Conservation (phyloP, 2,113 vertebrate species). For the Pardalotus punctatus region DNA sequence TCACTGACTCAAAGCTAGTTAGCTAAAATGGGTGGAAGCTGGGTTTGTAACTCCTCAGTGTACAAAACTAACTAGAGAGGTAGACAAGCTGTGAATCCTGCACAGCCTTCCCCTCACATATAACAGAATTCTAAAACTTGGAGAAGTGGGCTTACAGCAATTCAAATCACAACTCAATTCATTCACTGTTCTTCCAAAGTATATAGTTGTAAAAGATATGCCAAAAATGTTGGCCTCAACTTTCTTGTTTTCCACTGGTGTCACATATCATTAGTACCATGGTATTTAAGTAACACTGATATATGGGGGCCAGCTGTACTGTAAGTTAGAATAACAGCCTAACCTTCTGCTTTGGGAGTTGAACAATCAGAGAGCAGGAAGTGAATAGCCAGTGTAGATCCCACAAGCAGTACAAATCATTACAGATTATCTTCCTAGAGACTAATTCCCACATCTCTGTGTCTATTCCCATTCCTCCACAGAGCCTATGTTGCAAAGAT, state of each 20-base stretch:
- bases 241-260: constrained; percentile 37
- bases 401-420: neutral
- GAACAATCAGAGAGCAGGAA: neutral
- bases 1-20: neutral
- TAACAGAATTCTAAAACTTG: neutral
- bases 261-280: constrained; percentile 36
- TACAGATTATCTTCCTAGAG: neutral
- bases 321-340: neutral
- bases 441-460: neutral
- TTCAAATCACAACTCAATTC: neutral
- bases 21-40: neutral
- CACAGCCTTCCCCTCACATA: neutral
- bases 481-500: neutral
- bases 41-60: neutral
- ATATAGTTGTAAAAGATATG: neutral
- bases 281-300: constrained; percentile 24
- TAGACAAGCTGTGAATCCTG: neutral
- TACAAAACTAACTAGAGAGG: neutral
- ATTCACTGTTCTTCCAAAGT: neutral
- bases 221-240: constrained; percentile 15
- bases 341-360: neutral
- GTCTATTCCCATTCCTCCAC: neutral
- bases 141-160: neutral
- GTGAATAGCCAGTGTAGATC: neutral
- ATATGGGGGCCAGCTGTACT: constrained; percentile 11